Evolutionary conservation across 2,113 vertebrate genomes (phyloP).

Genomic region (Paratilapia polleni): DNA sequence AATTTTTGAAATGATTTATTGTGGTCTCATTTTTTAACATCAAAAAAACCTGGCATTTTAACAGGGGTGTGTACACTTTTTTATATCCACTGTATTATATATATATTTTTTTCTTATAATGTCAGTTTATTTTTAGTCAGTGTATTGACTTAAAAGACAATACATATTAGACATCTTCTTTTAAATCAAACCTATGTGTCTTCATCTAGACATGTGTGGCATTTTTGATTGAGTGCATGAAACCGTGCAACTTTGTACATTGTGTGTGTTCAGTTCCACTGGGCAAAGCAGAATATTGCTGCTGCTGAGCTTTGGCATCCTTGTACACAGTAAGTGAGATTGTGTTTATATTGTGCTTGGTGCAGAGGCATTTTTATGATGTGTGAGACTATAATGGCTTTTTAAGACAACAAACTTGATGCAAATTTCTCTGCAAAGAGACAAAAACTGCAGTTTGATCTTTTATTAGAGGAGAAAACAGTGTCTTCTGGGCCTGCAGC

Average conservation of each 20-base stretch:
- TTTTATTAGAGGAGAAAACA: constrained; percentile 20
- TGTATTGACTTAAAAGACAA: background rate
- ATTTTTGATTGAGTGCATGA: background rate
- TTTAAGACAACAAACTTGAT: background rate
- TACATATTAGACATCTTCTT: background rate
- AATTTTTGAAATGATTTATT: too few species aligned
- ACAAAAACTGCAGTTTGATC: constrained; percentile 19
- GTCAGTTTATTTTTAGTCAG: fast-evolving
- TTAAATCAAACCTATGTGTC: background rate
- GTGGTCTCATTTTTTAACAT: too few species aligned
- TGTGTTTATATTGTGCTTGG: background rate
- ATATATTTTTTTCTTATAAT: background rate
- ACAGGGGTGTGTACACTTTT: too few species aligned
- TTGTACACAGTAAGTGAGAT: background rate
- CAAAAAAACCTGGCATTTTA: too few species aligned
- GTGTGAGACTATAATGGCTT: background rate
- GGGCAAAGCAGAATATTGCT: constrained; percentile 17
- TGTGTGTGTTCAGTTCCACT: background rate
- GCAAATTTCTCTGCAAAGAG: background rate
- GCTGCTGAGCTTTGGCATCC: background rate
- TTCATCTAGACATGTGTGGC: background rate
- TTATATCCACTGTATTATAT: too few species aligned
- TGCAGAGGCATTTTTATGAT: background rate
- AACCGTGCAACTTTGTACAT: background rate
- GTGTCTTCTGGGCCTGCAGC: background rate